A percentile compares a stretch with the other conserved stretches of the same genome.
Conservation (phyloP, 1,140 invertebrate genomes). For the Bilobella aurantiaca region DNA sequence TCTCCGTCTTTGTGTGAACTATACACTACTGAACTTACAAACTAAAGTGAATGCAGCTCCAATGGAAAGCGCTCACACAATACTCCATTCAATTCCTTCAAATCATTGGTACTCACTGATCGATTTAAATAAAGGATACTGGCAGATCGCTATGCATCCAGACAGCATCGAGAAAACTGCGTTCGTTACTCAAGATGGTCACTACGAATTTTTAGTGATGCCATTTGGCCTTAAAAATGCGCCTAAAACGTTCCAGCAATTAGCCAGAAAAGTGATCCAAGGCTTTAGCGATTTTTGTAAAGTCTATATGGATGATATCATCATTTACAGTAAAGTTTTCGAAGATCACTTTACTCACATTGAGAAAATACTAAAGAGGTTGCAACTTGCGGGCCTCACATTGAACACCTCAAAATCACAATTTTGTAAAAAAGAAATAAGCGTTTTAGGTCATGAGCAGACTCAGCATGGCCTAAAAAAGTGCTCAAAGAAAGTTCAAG, state of each 20-base stretch:
- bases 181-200: conserved; percentile 35
- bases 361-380: conserved; percentile 36
- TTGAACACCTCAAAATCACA: conserved; percentile 41
- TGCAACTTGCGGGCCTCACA: conserved; percentile 40
- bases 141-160: conserved; percentile 25
- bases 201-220: conserved; percentile 36
- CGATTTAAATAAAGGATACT: conserved; percentile 14
- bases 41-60: conserved; percentile 19
- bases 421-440: conserved; percentile 38
- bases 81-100: conserved; percentile 17
- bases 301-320: conserved; percentile 41
- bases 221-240: conserved; percentile 41
- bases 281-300: conserved; percentile 28
- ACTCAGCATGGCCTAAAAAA: conserved; percentile 36
- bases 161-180: conserved; percentile 38
- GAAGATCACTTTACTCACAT: conserved; percentile 41
- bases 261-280: conserved; percentile 36
- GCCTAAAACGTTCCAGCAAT: conserved; percentile 40
- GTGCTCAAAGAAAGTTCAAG: conserved; percentile 36
- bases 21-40: conserved; percentile 11
- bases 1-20: conserved; percentile 16
- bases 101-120: conserved; percentile 10
- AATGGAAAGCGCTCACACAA: conserved; percentile 18
- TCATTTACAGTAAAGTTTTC: conserved; percentile 39
- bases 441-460: conserved; percentile 38